phyloP scores from a whole-genome alignment of 1,140 invertebrate genomes.

The Fopius arisanus region DNA sequence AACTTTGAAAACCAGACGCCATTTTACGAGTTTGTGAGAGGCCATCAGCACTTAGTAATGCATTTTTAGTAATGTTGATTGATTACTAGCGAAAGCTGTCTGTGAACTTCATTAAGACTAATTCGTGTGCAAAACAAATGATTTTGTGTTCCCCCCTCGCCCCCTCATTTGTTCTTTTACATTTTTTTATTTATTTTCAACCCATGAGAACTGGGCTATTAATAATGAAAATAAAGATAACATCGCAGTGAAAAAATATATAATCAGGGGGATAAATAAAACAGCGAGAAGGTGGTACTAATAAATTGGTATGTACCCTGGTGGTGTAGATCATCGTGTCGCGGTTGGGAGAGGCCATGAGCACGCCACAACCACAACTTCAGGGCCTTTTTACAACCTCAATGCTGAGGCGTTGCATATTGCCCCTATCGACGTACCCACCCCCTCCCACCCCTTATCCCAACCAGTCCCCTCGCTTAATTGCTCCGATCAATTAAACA shows the following conservation, averaged over 20 bases:
- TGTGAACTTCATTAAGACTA: neutral
- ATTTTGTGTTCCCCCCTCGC: neutral
- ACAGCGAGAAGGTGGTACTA: conserved; percentile 44
- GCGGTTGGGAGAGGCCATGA: conserved; percentile 40
- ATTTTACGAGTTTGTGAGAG: neutral
- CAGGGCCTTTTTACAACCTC: conserved; percentile 12
- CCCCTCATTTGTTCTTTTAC: too few relatives aligned
- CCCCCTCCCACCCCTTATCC: conserved; percentile 28
- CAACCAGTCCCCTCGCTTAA: conserved; percentile 40
- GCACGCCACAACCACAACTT: conserved; percentile 22
- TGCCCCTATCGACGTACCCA: neutral
- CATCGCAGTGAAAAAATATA: conserved; percentile 15
- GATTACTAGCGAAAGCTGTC: neutral
- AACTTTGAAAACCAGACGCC: neutral
- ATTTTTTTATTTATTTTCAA: too few relatives aligned
- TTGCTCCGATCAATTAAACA: conserved; percentile 58
- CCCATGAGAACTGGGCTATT: neutral
- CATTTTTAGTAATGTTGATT: conserved; percentile 28
- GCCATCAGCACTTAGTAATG: conserved; percentile 16
- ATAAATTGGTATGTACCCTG: conserved; percentile 49
- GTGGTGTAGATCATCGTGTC: conserved; percentile 54
- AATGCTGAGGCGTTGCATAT: neutral
- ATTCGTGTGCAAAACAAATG: neutral
- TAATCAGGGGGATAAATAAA: conserved; percentile 36
- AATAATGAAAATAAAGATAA: neutral